Base-by-base conservation (phyloP, 2,888 invertebrate species). In the Anarsia innoxiella region DNA sequence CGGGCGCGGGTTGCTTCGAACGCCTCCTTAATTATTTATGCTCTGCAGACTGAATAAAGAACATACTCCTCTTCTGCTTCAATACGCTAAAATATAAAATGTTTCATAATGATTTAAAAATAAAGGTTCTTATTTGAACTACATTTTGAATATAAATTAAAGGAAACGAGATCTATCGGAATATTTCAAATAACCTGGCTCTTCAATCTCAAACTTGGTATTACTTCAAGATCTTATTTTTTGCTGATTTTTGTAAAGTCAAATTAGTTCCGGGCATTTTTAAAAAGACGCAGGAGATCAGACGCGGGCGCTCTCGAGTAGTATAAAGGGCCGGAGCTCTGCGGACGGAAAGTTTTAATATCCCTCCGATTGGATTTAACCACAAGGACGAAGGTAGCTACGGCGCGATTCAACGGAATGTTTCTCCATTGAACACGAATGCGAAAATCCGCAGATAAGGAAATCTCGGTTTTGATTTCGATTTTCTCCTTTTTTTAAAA, bases 291-390 rank as follows among this genome's bases (percentile, higher is more conserved):
- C 51, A 63, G 63, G 57, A 60, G 56, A 69, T 62, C 56, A 51
- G 49, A 49, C 48, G 45, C 43, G 50, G 56, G 55, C 56, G 57
- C 59, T 58, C 60, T 56, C 56, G 55, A 51, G 56, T 53, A 49
- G 56, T 56, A 75, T 66, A 74, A 78, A 77, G 71, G 70, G 66
- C 58, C 51, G 52, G 52, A 58, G 62, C 56, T 63, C 62, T 55
- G 65, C 63, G 65, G 67, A 65, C 66, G 67, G 69, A 79, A 83
- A 79, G 72, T 84, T 85, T 82, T 83, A 83, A 85, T 83, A 83
- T 82, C 80, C 74, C 71, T 69, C 66, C 72, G 77, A 80, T 80
- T 77, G 75, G 79, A 78, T 79, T 68, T 71, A 71, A 70, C 74
- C 71, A 55, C 69, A 74, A 63, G 64, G 66, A 67, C 60, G 66